Base-by-base conservation (phyloP, 2,797 vertebrate species). In the Dendrocincla fuliginosa region DNA sequence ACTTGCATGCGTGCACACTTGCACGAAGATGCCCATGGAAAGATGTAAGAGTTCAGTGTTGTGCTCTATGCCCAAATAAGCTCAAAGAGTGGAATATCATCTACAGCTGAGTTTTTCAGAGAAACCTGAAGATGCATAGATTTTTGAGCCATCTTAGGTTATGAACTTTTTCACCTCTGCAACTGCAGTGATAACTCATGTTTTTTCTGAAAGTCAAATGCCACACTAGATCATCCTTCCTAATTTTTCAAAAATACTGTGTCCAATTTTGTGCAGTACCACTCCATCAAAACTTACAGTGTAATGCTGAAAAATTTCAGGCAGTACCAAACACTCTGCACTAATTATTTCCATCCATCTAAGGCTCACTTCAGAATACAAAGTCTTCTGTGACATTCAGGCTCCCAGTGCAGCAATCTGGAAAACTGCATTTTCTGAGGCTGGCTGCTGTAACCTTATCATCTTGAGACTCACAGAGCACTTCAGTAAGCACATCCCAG, bases 401-500 rank as follows among this genome's bases (percentile, higher is more conserved):
- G 59, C 24, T 93, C 39, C n/a, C 23, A 24, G 53, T 25, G 14
- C 47, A 17, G 27, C 4, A 6, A 67, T 25, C 39, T 3, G 0
- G 82, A 77, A 86, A 89, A 5, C 27, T 39, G 2, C 42, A 42
- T 46, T 83, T 88, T 89, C 56, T 82, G 75, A 69, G 69, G 39
- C 81, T 89, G 47, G 5, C 59, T 84, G 47, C 59, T 83, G 13
- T 57, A 80, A 57, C 33, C 13, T 74, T 67, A 20, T 70, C 8
- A 39, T 32, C 60, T 52, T 49, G 60, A 89, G 52, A 61, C 8
- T 57, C 42, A 28, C 28, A 70, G 41, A 60, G 13, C 1, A 0
- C 65, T 75, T 93, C 0, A 2, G 9, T 47, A 33, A 73, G 39
- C 59, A 37, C 0, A 0, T 73, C 27, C 23, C 52, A 81, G 60